phyloP scores from a whole-genome alignment of 2,888 invertebrate species.

The Labia minor region DNA sequence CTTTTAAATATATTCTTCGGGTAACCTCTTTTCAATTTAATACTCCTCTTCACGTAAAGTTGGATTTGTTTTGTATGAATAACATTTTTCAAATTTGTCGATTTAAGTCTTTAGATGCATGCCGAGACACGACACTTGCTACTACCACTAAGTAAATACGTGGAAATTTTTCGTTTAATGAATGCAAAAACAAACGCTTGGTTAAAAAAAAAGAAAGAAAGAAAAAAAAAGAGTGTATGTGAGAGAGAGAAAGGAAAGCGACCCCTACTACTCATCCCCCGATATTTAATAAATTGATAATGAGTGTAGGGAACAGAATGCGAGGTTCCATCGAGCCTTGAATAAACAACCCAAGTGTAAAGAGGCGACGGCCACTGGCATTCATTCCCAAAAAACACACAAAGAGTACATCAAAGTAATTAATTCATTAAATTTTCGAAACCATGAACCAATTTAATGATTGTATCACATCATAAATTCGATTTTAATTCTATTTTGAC shows the following conservation, averaged over 20 bases:
- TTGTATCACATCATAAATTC: neutral
- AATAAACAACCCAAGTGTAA: neutral
- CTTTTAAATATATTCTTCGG: neutral
- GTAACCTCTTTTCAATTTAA: conserved; percentile 6
- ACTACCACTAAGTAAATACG: neutral
- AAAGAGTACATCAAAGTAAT: neutral
- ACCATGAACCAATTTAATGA: neutral
- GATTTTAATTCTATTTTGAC: neutral
- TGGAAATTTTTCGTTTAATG: conserved; percentile 2
- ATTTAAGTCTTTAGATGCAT: neutral
- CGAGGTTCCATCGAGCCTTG: neutral
- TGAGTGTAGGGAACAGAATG: neutral
- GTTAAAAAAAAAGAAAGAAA: neutral
- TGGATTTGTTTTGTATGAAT: conserved; percentile 13
- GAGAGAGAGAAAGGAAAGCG: neutral
- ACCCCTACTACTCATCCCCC: neutral
- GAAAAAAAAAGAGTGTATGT: too few relatives aligned
- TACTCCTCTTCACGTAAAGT: neutral
- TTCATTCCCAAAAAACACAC: neutral
- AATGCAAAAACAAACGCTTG: conserved; percentile 1
- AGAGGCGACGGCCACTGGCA: neutral
- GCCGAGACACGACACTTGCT: neutral
- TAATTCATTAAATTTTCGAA: neutral
- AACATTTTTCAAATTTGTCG: neutral
- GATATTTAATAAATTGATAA: neutral